Base-by-base conservation (phyloP, 1,140 invertebrate genomes). In the Saccostrea echinata region DNA sequence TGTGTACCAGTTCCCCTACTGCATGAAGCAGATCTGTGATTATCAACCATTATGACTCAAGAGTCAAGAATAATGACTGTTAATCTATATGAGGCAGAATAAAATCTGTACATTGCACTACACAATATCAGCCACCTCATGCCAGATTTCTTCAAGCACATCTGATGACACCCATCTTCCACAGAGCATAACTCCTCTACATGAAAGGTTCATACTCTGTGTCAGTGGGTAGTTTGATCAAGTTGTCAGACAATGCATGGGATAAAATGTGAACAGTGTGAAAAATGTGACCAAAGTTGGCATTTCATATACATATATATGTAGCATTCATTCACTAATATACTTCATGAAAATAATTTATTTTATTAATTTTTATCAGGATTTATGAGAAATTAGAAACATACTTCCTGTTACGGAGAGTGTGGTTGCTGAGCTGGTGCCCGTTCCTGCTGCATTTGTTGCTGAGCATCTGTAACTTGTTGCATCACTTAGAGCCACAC, bases 381-480 rank as follows among this genome's bases (percentile, higher is more conserved):
- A 76, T 3, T 30, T 24, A 76, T 18, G 68, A 76, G 68, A 76
- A 33, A 76, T 76, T 33, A 61, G 33, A 33, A 30, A 51, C 85
- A 71, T 86, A 86, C 85, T 86, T 86, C 85, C 85, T 80, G 85
- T 30, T 6, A 86, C 85, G 1, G 64, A 52, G 16, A 86, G 71
- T 9, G 71, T 76, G 51, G 71, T 86, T 16, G 27, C 35, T 18
- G 24, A 21, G 52, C 85, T 80, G 52, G 27, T 81, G 43, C 85
- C 85, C 2, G 85, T 86, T 86, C 85, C 85, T 80, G 76, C 85
- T 0, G 68, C 43, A 55, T 86, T 86, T 1, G 27, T 55, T 21
- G 85, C 85, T 18, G 64, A 80, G 61, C 85, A 86, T 12, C 33
- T 43, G 24, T 86, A 86, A 4, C 35, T 27, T 11, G 43, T 52